Evolutionary conservation across 2,797 vertebrate species (phyloP).

Genomic region (Notoglanidium macrostoma): DNA sequence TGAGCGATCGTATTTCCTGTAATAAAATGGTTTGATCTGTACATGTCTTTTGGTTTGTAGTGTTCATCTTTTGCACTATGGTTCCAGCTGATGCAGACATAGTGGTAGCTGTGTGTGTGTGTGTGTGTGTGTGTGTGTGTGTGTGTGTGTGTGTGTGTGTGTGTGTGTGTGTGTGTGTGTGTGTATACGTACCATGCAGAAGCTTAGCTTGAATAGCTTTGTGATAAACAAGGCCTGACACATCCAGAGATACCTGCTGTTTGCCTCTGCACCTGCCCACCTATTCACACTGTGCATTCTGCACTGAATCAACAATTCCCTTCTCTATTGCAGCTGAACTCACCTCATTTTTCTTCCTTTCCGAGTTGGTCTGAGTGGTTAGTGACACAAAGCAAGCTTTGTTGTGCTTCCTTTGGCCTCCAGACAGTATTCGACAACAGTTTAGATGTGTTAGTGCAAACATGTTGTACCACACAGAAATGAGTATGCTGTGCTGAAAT

Average conservation of each 20-base stretch:
- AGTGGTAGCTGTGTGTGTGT: background rate
- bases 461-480: background rate
- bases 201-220: background rate
- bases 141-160: constrained; percentile 4
- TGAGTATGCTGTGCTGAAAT: background rate
- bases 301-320: background rate
- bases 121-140: background rate
- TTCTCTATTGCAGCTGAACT: constrained; percentile 5
- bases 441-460: background rate
- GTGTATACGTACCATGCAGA: background rate
- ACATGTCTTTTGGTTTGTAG: constrained; percentile 17
- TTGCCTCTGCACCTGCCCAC: background rate
- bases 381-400: background rate
- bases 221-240: constrained; percentile 10
- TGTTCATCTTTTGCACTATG: constrained; percentile 28
- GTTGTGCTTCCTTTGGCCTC: background rate
- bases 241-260: constrained; percentile 13
- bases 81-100: background rate
- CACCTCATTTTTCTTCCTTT: background rate
- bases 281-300: background rate
- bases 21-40: constrained; percentile 41
- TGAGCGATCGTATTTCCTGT: constrained; percentile 4
- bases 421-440: background rate
- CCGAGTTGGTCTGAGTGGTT: background rate
- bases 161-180: background rate